Base-by-base conservation (phyloP, 2,113 vertebrate genomes). In the Trochalopteron elliotii region DNA sequence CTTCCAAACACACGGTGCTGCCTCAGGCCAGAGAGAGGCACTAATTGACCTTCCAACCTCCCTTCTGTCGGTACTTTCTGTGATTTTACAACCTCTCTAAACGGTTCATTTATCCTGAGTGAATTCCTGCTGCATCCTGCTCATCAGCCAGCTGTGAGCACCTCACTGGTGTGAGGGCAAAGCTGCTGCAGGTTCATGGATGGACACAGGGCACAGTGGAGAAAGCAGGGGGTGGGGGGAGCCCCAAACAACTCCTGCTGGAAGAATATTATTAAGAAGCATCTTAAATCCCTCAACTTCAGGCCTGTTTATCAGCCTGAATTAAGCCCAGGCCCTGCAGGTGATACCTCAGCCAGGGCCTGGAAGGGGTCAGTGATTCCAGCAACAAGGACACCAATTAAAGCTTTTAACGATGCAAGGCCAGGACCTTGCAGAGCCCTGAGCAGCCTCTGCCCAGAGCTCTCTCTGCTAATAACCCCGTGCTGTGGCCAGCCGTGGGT, bases 371-470 rank as follows among this genome's bases (percentile, higher is more conserved):
- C 77, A 83, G 61, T 1, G 31, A 28, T 55, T 69, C 61, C 93
- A 75, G 50, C 42, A 65, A 61, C 27, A 42, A 39, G 61, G 92
- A 78, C 90, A 72, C 90, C 92, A 95, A 94, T 95, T 94, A 95
- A 61, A 85, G 93, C 89, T 91, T 72, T 76, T 94, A 93, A 90
- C 2, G n/a, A 94, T 15, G 74, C 63, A 19, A 92, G 22, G 57
- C 57, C 67, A 57, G 45, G 93, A 93, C 81, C 81, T 64, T 1
- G 25, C 78, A 30, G 64, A 91, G 87, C 89, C 61, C 57, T 1
- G n/a, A 42, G 56, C 64, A 56, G 87, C 76, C 93, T 71, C 72
- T 18, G 0, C 80, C 80, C 94, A 22, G 2, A 7, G 52, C 91
- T 89, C 65, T 60, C 83, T n/a, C 37, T 7, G 47, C 76, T 90